Base-by-base conservation (phyloP, 1,140 invertebrate species). In the Hormaphis cornu region DNA sequence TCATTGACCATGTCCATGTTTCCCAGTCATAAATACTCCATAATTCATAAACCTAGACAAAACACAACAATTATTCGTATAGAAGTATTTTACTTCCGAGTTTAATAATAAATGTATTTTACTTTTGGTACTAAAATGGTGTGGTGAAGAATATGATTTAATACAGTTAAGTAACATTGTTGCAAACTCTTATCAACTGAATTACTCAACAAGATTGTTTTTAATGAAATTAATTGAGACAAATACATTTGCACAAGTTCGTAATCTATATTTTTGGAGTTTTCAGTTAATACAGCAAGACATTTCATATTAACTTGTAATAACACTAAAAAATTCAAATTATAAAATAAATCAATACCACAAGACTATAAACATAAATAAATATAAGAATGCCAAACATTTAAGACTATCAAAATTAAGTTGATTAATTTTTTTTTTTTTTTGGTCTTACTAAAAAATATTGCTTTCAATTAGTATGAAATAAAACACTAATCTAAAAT, bases 1-100 rank as follows among this genome's bases (percentile, higher is more conserved):
- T 66, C 61, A 66, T 48, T 20, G 61, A 66, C 40, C 61, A 66
- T 30, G 28, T 66, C 61, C 61, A 66, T 50, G 61, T 66, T 50
- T 33, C 42, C 61, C 61, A 66, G 18, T 66, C 44, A 16, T 66
- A 50, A 22, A 44, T 24, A 50, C 18, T 22, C 61, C 61, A 66
- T 33, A 66, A 5, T 14, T 66, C 61, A 50, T 1, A 16, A 33
- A 46, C 24, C 61, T 66, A 48, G 24, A 22, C 12, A 24, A 24
- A 8, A 9, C 24, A 37, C 0, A 37, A 16, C 24, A 5, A 56
- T n/a, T 9, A 37, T 40, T 58, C 2, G 22, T 3, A 40, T 24
- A 40, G n/a, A n/a, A n/a, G n/a, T 18, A 18, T 8, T 18, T n/a
- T 24, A 24, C 37, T 37, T 9, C 8, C 5, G 7, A 8, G 2